phyloP scores from a whole-genome alignment of 2,888 invertebrate genomes.

The Netelia inedita region DNA sequence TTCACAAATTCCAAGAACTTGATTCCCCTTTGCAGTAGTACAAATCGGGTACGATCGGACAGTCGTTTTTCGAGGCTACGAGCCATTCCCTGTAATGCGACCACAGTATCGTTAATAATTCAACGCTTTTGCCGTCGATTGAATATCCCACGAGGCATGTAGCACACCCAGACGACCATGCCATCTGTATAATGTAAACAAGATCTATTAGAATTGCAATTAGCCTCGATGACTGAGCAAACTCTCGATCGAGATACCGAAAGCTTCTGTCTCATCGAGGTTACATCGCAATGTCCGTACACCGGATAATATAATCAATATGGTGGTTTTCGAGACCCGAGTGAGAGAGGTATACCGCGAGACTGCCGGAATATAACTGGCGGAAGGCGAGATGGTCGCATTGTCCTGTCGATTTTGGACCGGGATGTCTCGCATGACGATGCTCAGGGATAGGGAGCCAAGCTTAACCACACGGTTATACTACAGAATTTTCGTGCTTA shows the following conservation, averaged over 20 bases:
- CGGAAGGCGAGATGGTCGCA: constrained; percentile 18
- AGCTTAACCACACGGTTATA: constrained; percentile 27
- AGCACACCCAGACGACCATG: neutral
- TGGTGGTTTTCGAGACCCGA: constrained; percentile 3
- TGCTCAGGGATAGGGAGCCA: neutral
- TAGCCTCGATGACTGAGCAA: constrained; percentile 39
- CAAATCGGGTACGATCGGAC: constrained; percentile 11
- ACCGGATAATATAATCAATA: constrained; percentile 33
- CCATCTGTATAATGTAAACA: constrained; percentile 13
- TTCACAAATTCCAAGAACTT: neutral
- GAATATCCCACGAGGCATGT: neutral
- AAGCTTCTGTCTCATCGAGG: constrained; percentile 8
- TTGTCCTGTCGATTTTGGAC: constrained; percentile 29
- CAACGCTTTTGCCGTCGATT: constrained; percentile 36
- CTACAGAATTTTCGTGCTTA: constrained; percentile 41
- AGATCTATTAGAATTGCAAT: constrained; percentile 45
- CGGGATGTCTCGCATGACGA: constrained; percentile 15
- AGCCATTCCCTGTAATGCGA: neutral
- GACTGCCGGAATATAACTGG: constrained; percentile 4
- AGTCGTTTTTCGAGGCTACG: neutral
- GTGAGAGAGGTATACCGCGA: constrained; percentile 24
- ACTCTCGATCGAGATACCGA: constrained; percentile 35
- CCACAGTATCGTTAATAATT: constrained; percentile 29
- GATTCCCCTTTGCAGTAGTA: constrained; percentile 3
- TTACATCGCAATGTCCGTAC: constrained; percentile 28